Conservation (phyloP, 2,797 vertebrate genomes). For the Danio albolineatus region DNA sequence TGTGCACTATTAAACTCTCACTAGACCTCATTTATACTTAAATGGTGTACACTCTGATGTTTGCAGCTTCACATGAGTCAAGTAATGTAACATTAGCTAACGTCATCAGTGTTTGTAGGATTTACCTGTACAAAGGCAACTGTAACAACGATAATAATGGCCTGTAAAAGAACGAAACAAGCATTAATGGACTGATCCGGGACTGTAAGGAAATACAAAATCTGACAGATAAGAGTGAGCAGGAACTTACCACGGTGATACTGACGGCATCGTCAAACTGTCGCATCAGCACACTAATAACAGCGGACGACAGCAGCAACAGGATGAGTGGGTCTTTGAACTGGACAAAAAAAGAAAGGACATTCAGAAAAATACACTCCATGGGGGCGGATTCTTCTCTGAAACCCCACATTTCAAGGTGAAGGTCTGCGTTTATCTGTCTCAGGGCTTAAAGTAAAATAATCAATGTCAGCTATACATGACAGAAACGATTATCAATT, state of each 20-base stretch:
- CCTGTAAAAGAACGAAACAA: slow-evolving; percentile 73
- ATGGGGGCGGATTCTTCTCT: neutral
- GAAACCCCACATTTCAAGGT: neutral
- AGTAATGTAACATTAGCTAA: neutral
- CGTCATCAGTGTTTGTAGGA: neutral
- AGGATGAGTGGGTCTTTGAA: slow-evolving; percentile 99
- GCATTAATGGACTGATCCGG: neutral
- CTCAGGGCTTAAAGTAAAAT: neutral
- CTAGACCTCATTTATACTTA: neutral
- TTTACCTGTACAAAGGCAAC: slow-evolving; percentile 98
- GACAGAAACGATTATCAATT: neutral
- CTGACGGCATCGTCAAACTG: slow-evolving; percentile 98
- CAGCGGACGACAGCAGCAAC: slow-evolving; percentile 94
- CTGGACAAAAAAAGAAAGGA: slow-evolving; percentile 68
- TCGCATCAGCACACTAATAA: slow-evolving; percentile 96
- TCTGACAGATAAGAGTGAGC: neutral
- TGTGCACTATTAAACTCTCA: slow-evolving; percentile 2
- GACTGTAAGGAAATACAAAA: neutral
- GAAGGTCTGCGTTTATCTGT: slow-evolving; percentile 3
- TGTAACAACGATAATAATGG: slow-evolving; percentile 96
- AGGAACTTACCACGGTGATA: slow-evolving; percentile 93
- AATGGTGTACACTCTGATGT: neutral
- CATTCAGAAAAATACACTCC: neutral
- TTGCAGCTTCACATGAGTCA: neutral
- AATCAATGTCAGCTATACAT: neutral